Conservation (phyloP, 37 sponge, comb jelly and placozoan species). For the Theonella swinhoei region DNA sequence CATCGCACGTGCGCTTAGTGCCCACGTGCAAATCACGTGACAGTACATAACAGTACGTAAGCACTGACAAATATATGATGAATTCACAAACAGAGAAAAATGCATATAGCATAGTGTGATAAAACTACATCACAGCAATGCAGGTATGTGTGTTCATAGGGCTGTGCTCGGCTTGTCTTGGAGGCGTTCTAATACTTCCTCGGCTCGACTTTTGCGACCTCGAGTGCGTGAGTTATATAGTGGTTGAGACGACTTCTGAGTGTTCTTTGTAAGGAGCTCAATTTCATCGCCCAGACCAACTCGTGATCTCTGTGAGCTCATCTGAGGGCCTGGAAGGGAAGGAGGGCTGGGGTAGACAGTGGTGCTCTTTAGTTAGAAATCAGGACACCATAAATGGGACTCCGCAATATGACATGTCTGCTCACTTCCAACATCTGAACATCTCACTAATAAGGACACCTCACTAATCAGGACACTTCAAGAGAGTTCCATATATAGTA, state of each 20-base stretch:
- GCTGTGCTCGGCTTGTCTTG: slow-evolving; percentile 42
- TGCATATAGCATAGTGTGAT: background rate
- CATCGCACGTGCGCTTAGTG: too few species aligned
- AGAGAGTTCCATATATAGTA: too few species aligned
- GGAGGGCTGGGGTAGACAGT: too few species aligned
- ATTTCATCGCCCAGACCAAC: slow-evolving; percentile 14
- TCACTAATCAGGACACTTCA: too few species aligned
- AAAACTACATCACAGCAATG: background rate
- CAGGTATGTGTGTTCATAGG: slow-evolving; percentile 15
- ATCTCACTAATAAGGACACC: too few species aligned
- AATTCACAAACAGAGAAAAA: background rate
- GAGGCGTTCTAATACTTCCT: slow-evolving; percentile 32
- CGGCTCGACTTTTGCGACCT: slow-evolving; percentile 1
- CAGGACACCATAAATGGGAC: too few species aligned
- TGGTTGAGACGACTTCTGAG: background rate
- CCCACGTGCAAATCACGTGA: background rate
- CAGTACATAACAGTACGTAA: background rate
- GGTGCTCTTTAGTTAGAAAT: too few species aligned
- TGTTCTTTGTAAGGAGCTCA: background rate
- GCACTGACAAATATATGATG: background rate
- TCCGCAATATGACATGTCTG: too few species aligned
- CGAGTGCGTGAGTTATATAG: slow-evolving; percentile 2
- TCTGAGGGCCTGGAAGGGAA: background rate
- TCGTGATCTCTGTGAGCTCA: background rate
- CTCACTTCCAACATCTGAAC: too few species aligned